These are phyloP conservation scores for Coremacera marginata DNA, from an alignment of 2,888 invertebrate species.

Conservation along the genomic window DNA sequence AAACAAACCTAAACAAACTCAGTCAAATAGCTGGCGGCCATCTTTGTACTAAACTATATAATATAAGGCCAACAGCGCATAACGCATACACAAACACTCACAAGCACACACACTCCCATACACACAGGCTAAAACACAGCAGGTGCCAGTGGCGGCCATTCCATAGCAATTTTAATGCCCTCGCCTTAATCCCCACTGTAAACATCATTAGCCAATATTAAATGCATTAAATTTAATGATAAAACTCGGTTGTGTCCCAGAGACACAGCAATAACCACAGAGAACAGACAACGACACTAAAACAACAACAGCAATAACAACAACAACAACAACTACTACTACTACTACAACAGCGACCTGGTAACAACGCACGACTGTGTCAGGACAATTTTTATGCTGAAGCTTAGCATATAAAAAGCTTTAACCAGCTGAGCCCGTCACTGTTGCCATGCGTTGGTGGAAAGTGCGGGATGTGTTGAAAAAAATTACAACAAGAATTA, in stretches of 20 bases:
- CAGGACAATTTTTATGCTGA: neutral
- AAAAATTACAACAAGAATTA: too few relatives aligned
- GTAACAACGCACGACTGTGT: neutral
- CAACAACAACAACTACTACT: neutral
- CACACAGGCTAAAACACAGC: slow-evolving; percentile 45
- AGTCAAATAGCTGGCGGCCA: too few relatives aligned
- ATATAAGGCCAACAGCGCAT: neutral
- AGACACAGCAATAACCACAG: slow-evolving; percentile 1
- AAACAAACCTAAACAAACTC: neutral
- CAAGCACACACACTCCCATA: neutral
- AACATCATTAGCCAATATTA: slow-evolving; percentile 70
- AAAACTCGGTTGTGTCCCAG: slow-evolving; percentile 46
- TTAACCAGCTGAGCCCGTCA: neutral
- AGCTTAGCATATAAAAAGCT: neutral
- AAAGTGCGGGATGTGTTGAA: neutral
- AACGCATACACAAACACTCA: neutral
- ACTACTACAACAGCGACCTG: neutral
- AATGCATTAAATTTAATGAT: slow-evolving; percentile 69
- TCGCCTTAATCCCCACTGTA: slow-evolving; percentile 64
- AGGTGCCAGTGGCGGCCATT: slow-evolving; percentile 59
- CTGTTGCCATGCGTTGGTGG: neutral
- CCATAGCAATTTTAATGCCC: slow-evolving; percentile 65
- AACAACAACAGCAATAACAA: neutral
- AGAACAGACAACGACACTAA: neutral
- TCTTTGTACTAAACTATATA: too few relatives aligned